Percentiles rank a stretch among this genome's conserved stretches.
These are phyloP conservation scores for Hermetia illucens DNA, from an alignment of 1,140 invertebrate genomes.

Conservation along the genomic window DNA sequence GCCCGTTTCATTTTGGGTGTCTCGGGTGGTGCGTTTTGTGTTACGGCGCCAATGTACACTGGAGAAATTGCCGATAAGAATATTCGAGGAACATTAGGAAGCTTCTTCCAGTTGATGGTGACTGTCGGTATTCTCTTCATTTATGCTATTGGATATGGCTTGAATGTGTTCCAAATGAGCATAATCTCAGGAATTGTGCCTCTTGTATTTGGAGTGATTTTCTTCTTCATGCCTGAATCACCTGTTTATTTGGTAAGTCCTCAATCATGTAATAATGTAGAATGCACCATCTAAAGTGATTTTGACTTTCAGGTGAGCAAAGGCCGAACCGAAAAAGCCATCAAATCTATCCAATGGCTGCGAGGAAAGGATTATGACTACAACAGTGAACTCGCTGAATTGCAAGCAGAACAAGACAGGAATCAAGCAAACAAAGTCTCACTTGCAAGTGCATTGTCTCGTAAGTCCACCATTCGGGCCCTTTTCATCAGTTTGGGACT, in stretches of 20 bases:
- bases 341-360: conserved; percentile 44
- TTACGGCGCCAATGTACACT: conserved; percentile 64
- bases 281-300: too few species aligned
- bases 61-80: conserved; percentile 66
- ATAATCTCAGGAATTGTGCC: conserved; percentile 50
- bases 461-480: conserved; percentile 46
- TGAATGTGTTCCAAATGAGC: conserved; percentile 44
- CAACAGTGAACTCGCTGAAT: conserved; percentile 39
- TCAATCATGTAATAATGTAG: not conserved
- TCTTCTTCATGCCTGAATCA: conserved; percentile 69
- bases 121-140: conserved; percentile 56
- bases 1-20: conserved; percentile 63
- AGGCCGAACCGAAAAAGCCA: conserved; percentile 44
- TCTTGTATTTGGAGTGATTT: conserved; percentile 45
- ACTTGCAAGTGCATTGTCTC: conserved; percentile 38
- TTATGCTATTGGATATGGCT: conserved; percentile 47
- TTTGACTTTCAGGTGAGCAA: conserved; percentile 27
- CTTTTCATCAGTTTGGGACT: conserved; percentile 57
- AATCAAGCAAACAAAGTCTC: conserved; percentile 40
- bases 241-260: conserved; percentile 38
- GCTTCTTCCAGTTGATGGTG: conserved; percentile 63
- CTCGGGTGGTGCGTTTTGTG: conserved; percentile 57
- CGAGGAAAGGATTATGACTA: conserved; percentile 51
- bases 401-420: conserved; percentile 39
- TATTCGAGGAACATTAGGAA: conserved; percentile 63